Conservation (phyloP, 2,888 invertebrate species). For the Eupithecia subumbrata region DNA sequence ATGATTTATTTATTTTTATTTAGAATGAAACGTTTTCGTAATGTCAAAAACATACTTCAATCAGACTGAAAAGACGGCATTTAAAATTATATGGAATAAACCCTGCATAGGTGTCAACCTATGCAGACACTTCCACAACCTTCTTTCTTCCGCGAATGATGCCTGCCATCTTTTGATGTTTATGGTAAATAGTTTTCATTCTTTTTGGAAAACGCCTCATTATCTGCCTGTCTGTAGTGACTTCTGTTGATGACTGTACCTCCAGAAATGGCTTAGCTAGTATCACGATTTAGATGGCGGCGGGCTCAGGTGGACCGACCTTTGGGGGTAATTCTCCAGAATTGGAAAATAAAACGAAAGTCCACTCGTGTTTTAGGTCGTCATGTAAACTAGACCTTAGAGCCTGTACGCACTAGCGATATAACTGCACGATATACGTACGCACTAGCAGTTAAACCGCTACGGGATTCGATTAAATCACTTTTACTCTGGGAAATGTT, state of each 20-base stretch:
- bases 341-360: slow-evolving; percentile 74
- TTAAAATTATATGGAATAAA: no score
- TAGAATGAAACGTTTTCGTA: no score
- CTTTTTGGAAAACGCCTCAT: no score
- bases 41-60: no score
- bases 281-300: slow-evolving; percentile 31
- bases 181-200: no score
- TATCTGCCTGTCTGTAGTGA: not conserved
- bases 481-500: not conserved
- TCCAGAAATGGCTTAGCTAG: slow-evolving; percentile 29
- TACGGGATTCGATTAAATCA: not conserved
- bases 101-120: no score
- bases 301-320: slow-evolving; percentile 66
- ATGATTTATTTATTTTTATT: no score
- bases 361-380: slow-evolving; percentile 38
- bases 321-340: slow-evolving; percentile 64
- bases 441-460: not conserved
- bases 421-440: not conserved
- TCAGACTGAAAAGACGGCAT: no score
- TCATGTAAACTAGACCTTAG: slow-evolving; percentile 5
- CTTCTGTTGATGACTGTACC: not conserved
- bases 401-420: slow-evolving; percentile 5
- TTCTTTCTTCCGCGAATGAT: no score
- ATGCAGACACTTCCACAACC: no score
- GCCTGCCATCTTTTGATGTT: no score